Evolutionary conservation across 2,888 invertebrate species (phyloP), one percentile per base, ranked within the genome.

Genomic region (Cerastis leucographa): DNA sequence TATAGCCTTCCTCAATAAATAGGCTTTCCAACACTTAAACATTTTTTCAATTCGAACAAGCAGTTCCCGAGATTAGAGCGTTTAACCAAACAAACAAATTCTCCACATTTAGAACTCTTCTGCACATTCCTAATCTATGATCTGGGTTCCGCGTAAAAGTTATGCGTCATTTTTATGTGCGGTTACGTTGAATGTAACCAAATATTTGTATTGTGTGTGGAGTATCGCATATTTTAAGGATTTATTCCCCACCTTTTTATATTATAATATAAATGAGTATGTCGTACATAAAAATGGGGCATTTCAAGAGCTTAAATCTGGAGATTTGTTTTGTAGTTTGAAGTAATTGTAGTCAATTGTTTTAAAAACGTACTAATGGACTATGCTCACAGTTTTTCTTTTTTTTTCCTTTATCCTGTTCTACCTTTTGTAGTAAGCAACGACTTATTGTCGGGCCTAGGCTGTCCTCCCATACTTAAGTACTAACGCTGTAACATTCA

Each of bases 121-220:
- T 65, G 29, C 17, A n/a, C 17, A 40, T 44, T 25, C 19, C 3
- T 74, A 19, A 14, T 74, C 78, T 78, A 14, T 74, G 74, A 22
- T 17, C 4, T 42, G 25, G 40, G 78, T 78, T 84, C 86, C 86
- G 78, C 86, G 87, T 85, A 84, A 87, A 88, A 85, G 89, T 89
- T 87, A 93, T 95, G 90, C 91, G 91, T 95, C 94, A 94, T 93
- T 94, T 95, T 95, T 95, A 95, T 94, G 94, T 90, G 90, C 90
- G 90, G 88, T 90, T 89, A 88, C 88, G 87, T 89, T 87, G 87
- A 87, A 88, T 89, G 90, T 90, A 90, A 91, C 93, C 92, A 94
- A 95, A 94, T 94, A 95, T 95, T 94, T 95, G 94, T 94, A 94
- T 94, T 95, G 94, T 94, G 91, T 92, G 92, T 83, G 89, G 90